Conservation (phyloP, 37 sponge, comb jelly and placozoan species). For the Hexactinellida sp. region DNA sequence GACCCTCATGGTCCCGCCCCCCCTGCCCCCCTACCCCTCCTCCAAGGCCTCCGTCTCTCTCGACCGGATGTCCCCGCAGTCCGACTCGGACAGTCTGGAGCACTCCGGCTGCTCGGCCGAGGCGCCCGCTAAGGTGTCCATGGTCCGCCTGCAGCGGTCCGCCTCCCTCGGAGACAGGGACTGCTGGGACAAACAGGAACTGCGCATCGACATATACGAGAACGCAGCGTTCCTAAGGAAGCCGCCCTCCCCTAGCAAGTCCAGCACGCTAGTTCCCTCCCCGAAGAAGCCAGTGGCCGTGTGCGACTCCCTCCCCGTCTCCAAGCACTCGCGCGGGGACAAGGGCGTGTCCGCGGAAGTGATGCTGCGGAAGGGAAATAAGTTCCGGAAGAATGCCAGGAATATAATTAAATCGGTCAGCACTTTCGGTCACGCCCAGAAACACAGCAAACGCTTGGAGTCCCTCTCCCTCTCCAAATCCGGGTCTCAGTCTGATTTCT, state of each 20-base stretch:
- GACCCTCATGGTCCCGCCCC: neutral
- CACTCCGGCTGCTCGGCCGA: neutral
- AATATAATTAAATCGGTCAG: neutral
- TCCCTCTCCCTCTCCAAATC: neutral
- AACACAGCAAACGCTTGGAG: neutral
- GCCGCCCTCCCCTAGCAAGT: neutral
- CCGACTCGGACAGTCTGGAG: neutral
- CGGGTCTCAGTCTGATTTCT: neutral
- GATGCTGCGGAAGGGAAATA: neutral
- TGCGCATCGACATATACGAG: neutral
- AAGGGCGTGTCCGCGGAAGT: neutral
- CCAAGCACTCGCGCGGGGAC: neutral
- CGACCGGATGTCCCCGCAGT: neutral
- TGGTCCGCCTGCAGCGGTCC: neutral
- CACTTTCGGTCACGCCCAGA: neutral
- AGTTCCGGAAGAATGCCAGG: neutral
- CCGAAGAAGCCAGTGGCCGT: neutral
- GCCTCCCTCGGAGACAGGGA: neutral
- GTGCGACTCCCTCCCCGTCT: neutral
- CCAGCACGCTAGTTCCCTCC: neutral
- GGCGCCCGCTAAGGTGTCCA: neutral
- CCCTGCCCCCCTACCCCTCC: conserved; percentile 2
- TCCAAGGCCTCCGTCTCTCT: neutral
- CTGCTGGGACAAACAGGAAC: neutral
- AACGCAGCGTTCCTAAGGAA: neutral